Percentiles rank a stretch among this genome's conserved stretches.
phyloP scores from a whole-genome alignment of 1,140 invertebrate species.

The Heliconius congener region DNA sequence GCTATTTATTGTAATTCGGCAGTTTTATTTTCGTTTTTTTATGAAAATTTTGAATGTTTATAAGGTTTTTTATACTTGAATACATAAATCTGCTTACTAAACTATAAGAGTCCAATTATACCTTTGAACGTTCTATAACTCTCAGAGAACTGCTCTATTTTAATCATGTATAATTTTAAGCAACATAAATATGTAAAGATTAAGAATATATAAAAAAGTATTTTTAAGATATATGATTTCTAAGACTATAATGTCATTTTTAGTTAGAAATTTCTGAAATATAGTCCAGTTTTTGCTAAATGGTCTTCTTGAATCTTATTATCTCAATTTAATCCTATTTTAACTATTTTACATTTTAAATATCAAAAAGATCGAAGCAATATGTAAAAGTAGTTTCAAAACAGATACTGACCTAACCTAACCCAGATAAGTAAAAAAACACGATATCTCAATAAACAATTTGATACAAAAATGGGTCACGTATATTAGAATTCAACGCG shows the following conservation, averaged over 20 bases:
- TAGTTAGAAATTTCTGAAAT: no score
- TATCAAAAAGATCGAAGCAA: background rate
- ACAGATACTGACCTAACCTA: conserved; percentile 8
- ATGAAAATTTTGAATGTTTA: background rate
- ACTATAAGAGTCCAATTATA: no score
- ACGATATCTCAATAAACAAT: background rate
- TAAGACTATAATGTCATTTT: no score
- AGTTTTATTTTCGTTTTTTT: background rate
- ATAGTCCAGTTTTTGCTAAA: no score
- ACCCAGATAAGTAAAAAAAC: conserved; percentile 7
- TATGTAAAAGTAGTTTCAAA: background rate
- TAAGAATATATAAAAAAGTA: background rate
- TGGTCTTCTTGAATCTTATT: no score
- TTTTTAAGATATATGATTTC: background rate
- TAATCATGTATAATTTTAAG: background rate
- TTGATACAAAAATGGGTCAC: conserved; percentile 1
- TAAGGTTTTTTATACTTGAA: background rate
- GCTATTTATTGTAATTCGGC: background rate
- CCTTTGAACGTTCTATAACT: background rate
- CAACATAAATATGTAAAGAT: background rate
- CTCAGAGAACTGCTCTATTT: background rate
- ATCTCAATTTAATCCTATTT: background rate
- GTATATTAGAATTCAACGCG: conserved; percentile 43
- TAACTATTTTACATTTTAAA: background rate
- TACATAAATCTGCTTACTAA: background rate